Evolutionary conservation across 2,797 vertebrate species (phyloP).

Genomic region (Sebastes oblongus): DNA sequence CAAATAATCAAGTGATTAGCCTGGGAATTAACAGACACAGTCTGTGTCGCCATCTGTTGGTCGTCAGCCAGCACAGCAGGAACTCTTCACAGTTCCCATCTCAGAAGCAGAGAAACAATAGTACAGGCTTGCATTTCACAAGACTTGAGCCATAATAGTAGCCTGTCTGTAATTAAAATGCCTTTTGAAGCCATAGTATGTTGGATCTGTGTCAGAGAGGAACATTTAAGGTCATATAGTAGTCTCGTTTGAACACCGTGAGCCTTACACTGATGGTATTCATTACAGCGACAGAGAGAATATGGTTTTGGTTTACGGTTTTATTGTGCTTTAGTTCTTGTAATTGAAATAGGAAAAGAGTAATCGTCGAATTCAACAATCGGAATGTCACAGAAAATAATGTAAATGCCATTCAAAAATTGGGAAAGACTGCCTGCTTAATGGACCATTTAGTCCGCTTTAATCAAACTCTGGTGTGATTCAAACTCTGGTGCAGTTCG

Average conservation of each 20-base stretch:
- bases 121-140: not conserved
- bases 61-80: conserved; percentile 22
- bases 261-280: not conserved
- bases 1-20: not conserved
- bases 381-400: not conserved
- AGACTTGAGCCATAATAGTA: not conserved
- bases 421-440: not conserved
- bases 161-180: conserved; percentile 4
- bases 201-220: not conserved
- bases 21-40: not conserved
- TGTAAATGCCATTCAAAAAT: not conserved
- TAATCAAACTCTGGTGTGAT: no score
- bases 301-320: not conserved
- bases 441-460: not conserved
- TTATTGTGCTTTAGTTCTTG: not conserved
- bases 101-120: not conserved
- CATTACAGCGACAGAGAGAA: not conserved
- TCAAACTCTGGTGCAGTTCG: no score
- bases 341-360: not conserved
- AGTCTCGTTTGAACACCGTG: not conserved
- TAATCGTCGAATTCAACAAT: not conserved
- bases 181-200: not conserved
- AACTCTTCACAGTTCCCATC: not conserved
- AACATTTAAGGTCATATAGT: not conserved
- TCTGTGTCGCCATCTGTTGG: conserved; percentile 72